Evolutionary conservation across 2,113 vertebrate species (phyloP), one percentile per base, ranked within the genome.

Genomic region (Amphiprion ocellaris): DNA sequence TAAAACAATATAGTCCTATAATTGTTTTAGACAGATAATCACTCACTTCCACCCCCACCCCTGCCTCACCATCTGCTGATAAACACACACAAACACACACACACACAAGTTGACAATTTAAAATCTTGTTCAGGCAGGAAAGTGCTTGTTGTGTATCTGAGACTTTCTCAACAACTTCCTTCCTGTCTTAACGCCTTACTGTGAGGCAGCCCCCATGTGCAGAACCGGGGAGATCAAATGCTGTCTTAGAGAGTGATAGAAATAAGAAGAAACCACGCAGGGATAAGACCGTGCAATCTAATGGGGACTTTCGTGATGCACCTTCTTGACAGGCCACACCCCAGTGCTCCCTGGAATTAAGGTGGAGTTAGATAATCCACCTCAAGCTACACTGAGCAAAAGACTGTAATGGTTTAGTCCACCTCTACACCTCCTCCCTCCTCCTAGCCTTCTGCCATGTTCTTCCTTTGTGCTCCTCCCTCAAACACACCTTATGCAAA

Each of bases 401-500:
- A 82, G 90, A 89, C 92, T 94, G 79, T 92, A 87, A 93, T 91
- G 94, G 92, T 94, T 93, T 92, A 79, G 90, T 93, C 82, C 92
- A 85, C 89, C 90, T 86, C 87, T 87, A 71, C 69, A 83, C 87
- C 86, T 87, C 91, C 87, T 87, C 83, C 86, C 68, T 75, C 77
- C 65, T 55, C 58, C 64, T 67, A 52, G 50, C 79, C 74, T 84
- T 37, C 79, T 74, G 46, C 79, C 59, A 28, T 75, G 59, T 56
- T 79, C 87, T 80, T 65, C 55, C 74, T 79, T 67, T 76, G 64
- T 82, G 90, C 92, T 90, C 92, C 93, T 92, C 92, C 93, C 90
- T 91, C 80, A 79, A 92, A 92, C 94, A 94, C 94, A 96, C 94
- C 94, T 95, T 95, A 94, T 95, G 94, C 91, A 94, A 95, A 95